Evolutionary conservation across 2,888 invertebrate genomes (phyloP).

Genomic region (Melipona bicolor): DNA sequence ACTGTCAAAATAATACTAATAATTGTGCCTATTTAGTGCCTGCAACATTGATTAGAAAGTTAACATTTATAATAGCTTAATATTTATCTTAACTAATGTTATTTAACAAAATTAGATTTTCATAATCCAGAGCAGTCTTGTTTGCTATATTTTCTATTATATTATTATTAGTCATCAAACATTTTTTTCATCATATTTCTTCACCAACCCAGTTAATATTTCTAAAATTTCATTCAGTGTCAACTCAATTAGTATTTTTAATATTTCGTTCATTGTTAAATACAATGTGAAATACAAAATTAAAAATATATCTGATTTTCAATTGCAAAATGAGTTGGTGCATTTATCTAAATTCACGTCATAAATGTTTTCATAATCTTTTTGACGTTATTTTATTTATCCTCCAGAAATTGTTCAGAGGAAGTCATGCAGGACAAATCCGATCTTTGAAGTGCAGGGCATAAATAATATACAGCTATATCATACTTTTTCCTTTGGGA

Average conservation of each 20-base stretch:
- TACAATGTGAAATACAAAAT: background rate
- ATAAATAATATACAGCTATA: slow-evolving; percentile 32
- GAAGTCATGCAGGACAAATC: slow-evolving; percentile 79
- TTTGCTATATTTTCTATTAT: slow-evolving; percentile 18
- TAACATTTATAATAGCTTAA: slow-evolving; percentile 39
- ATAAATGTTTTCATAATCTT: slow-evolving; percentile 40
- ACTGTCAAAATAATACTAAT: slow-evolving; percentile 48
- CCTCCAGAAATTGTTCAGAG: slow-evolving; percentile 80
- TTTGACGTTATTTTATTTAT: slow-evolving; percentile 59
- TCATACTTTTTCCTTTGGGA: slow-evolving; percentile 38
- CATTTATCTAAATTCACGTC: slow-evolving; percentile 29
- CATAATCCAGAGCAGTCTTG: slow-evolving; percentile 1
- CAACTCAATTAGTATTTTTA: no score
- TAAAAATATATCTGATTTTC: slow-evolving; percentile 7
- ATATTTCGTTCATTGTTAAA: background rate
- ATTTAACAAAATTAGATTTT: slow-evolving; percentile 46
- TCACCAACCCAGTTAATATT: slow-evolving; percentile 32
- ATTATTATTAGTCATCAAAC: slow-evolving; percentile 11
- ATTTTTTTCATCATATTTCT: slow-evolving; percentile 13
- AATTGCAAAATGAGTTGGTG: slow-evolving; percentile 38
- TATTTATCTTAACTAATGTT: slow-evolving; percentile 59
- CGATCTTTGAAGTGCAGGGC: slow-evolving; percentile 67
- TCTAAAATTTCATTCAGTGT: background rate
- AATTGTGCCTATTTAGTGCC: slow-evolving; percentile 56
- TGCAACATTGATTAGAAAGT: slow-evolving; percentile 39